These are phyloP conservation scores for Pseudococcus jackbeardsleyi DNA, from an alignment of 2,888 invertebrate genomes.

Conservation along the genomic window DNA sequence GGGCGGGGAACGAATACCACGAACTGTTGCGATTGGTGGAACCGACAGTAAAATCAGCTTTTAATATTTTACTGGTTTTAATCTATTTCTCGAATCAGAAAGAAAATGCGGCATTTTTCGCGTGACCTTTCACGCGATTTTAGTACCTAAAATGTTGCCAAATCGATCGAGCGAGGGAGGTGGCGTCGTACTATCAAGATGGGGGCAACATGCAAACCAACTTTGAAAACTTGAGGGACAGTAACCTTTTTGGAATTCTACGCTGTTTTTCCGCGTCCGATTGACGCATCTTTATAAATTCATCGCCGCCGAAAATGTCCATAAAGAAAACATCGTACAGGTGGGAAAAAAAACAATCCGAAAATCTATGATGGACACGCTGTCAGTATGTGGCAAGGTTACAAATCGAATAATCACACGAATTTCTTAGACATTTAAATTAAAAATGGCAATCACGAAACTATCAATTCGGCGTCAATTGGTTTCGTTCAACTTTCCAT, in stretches of 20 bases:
- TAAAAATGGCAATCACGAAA: conserved; percentile 51
- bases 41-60: conserved; percentile 61
- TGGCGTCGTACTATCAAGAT: conserved; percentile 53
- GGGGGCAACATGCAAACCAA: conserved; percentile 61
- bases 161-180: conserved; percentile 59
- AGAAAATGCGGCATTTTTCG: conserved; percentile 61
- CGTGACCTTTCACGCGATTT: conserved; percentile 59
- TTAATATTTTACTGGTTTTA: conserved; percentile 58
- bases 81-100: conserved; percentile 58
- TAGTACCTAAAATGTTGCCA: conserved; percentile 57
- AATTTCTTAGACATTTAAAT: conserved; percentile 40
- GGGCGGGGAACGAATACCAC: background rate
- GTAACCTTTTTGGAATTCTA: conserved; percentile 55
- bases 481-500: conserved; percentile 41
- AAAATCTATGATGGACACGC: background rate
- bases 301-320: background rate
- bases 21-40: conserved; percentile 13
- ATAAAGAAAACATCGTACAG: background rate
- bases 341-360: background rate
- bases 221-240: conserved; percentile 40
- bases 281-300: conserved; percentile 49
- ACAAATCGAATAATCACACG: background rate
- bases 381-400: background rate
- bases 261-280: conserved; percentile 12
- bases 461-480: conserved; percentile 45